Conservation (phyloP, 2,888 invertebrate genomes). For the Nemotelus nigrinus region DNA sequence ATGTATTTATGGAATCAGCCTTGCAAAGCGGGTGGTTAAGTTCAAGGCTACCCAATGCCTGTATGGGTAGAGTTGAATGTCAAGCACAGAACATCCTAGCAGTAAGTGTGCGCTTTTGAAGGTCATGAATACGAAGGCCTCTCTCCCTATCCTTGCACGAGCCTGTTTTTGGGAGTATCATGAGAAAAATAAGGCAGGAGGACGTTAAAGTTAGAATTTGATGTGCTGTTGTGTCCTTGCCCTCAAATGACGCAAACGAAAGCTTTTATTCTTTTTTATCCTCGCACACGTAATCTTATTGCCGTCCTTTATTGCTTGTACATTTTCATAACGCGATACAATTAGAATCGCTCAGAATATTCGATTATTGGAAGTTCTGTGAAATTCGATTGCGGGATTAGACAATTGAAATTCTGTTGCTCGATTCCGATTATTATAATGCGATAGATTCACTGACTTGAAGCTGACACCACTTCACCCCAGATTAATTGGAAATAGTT, state of each 20-base stretch:
- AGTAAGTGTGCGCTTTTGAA: slow-evolving; percentile 19
- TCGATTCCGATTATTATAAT: too few relatives aligned
- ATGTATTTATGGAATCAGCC: slow-evolving; percentile 28
- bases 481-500: too few relatives aligned
- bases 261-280: neutral
- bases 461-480: too few relatives aligned
- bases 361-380: too few relatives aligned
- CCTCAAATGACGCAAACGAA: slow-evolving; percentile 41
- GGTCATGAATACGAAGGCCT: slow-evolving; percentile 40
- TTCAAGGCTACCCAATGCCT: slow-evolving; percentile 42
- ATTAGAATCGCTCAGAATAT: too few relatives aligned
- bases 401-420: too few relatives aligned
- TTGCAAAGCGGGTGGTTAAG: slow-evolving; percentile 41
- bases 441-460: too few relatives aligned
- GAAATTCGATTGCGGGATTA: too few relatives aligned
- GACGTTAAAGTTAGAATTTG: slow-evolving; percentile 18
- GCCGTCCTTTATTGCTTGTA: too few relatives aligned
- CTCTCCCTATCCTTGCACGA: slow-evolving; percentile 25
- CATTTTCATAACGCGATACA: too few relatives aligned
- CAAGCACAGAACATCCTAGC: slow-evolving; percentile 37
- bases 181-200: neutral
- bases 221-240: slow-evolving; percentile 38
- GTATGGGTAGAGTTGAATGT: slow-evolving; percentile 39
- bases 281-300: too few relatives aligned
- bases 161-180: neutral